phyloP scores from a whole-genome alignment of 2,113 vertebrate genomes.

The Saccopteryx leptura region DNA sequence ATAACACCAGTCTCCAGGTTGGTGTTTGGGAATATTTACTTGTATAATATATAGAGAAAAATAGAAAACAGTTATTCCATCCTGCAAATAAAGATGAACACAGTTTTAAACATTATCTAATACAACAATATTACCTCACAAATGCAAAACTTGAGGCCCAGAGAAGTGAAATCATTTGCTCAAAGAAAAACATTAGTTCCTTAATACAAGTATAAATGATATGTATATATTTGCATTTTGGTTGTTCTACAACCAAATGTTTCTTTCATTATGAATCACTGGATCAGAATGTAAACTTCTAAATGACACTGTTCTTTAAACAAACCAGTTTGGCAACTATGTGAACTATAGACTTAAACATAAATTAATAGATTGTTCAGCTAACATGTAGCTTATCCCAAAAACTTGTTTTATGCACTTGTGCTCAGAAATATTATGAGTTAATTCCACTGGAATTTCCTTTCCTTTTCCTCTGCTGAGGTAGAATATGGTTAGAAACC shows the following conservation, averaged over 20 bases:
- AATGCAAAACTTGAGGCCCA: neutral
- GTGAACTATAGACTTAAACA: neutral
- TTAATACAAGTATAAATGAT: neutral
- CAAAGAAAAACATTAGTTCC: slow-evolving; percentile 36
- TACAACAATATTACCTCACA: neutral
- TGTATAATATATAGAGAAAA: neutral
- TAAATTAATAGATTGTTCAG: slow-evolving; percentile 47
- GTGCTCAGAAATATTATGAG: slow-evolving; percentile 46
- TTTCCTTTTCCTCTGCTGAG: slow-evolving; percentile 53
- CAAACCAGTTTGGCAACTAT: neutral
- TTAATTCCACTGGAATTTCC: slow-evolving; percentile 63
- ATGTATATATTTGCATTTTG: neutral
- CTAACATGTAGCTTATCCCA: slow-evolving; percentile 11
- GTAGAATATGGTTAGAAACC: slow-evolving; percentile 62
- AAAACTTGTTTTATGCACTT: slow-evolving; percentile 23
- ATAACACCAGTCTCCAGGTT: neutral
- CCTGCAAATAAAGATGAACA: neutral
- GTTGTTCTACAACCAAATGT: neutral
- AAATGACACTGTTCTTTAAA: neutral
- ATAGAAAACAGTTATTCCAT: neutral
- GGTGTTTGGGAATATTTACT: neutral
- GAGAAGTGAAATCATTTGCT: slow-evolving; percentile 32
- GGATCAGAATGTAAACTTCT: neutral
- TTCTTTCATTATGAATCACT: slow-evolving; percentile 1
- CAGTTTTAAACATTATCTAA: slow-evolving; percentile 15